Conservation (phyloP, 2,797 vertebrate species). For the Euthynnus affinis region DNA sequence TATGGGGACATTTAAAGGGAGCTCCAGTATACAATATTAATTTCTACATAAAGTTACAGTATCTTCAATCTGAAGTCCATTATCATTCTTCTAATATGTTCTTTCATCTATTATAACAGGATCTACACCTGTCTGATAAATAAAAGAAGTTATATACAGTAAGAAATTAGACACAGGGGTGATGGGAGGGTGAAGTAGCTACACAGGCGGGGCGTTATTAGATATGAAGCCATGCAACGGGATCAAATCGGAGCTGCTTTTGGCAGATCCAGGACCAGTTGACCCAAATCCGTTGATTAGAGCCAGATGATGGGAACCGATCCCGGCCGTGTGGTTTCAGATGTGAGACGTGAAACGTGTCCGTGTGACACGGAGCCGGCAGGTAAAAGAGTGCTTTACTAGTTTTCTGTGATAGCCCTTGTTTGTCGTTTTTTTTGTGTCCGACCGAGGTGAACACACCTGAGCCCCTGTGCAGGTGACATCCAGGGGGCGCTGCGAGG, state of each 20-base stretch:
- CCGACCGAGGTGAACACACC: constrained; percentile 26
- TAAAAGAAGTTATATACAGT: constrained; percentile 76
- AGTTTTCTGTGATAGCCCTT: constrained; percentile 71
- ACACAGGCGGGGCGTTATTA: constrained; percentile 7
- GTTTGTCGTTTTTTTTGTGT: constrained; percentile 26
- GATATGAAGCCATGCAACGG: constrained; percentile 63
- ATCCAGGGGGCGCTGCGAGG: constrained; percentile 26
- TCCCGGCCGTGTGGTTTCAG: constrained; percentile 15
- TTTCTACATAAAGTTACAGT: constrained; percentile 66
- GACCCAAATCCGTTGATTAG: constrained; percentile 55
- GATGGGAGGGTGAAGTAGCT: constrained; percentile 25
- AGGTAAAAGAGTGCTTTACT: constrained; percentile 43
- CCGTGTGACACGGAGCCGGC: not conserved
- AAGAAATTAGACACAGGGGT: constrained; percentile 35
- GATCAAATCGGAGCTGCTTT: constrained; percentile 9
- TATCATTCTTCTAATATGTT: constrained; percentile 38
- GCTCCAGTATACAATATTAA: constrained; percentile 45
- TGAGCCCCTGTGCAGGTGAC: constrained; percentile 46
- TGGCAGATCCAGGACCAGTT: constrained; percentile 52
- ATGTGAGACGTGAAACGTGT: not conserved
- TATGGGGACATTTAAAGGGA: constrained; percentile 69
- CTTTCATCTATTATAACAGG: constrained; percentile 55
- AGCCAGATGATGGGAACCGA: constrained; percentile 39
- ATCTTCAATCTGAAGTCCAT: constrained; percentile 52
- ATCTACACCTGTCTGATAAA: constrained; percentile 64